A percentile compares a stretch with the other conserved stretches of the same genome.
Conservation (phyloP, 2,888 invertebrate genomes). For the Hydraecia micacea region DNA sequence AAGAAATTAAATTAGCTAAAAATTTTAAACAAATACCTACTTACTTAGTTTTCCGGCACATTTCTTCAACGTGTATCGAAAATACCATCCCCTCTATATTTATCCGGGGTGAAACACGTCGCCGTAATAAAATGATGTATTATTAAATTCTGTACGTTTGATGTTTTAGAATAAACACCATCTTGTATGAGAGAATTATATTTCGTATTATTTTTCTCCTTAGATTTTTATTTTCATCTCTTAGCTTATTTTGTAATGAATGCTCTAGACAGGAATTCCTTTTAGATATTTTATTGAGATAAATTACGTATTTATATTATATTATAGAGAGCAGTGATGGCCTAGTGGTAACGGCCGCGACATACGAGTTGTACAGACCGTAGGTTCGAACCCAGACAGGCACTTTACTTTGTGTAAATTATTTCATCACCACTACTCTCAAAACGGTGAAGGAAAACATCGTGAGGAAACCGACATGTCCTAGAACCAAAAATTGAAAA, state of each 20-base stretch:
- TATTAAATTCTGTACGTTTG: conserved; percentile 84
- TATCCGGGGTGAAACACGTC: conserved; percentile 42
- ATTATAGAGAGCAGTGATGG: background rate
- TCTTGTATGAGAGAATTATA: conserved; percentile 57
- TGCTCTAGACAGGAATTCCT: background rate
- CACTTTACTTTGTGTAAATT: too few relatives aligned
- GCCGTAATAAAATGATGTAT: conserved; percentile 82
- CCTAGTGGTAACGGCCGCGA: too few relatives aligned
- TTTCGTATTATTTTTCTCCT: conserved; percentile 28
- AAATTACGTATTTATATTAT: too few relatives aligned
- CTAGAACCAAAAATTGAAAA: too few relatives aligned
- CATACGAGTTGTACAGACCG: too few relatives aligned
- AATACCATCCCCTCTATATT: conserved; percentile 35
- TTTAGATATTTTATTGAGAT: conserved; percentile 1
- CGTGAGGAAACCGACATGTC: too few relatives aligned
- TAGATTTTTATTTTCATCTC: conserved; percentile 17
- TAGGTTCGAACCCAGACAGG: too few relatives aligned
- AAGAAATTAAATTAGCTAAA: background rate
- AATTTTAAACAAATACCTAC: too few relatives aligned
- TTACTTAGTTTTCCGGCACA: background rate
- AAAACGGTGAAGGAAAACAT: too few relatives aligned
- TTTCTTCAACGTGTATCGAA: conserved; percentile 7
- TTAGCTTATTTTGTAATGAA: conserved; percentile 26
- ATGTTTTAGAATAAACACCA: conserved; percentile 77
- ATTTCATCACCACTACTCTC: too few relatives aligned